A percentile compares a stretch with the other conserved stretches of the same genome.
Conservation (phyloP, 2,113 vertebrate genomes). For the Saguinus midas region DNA sequence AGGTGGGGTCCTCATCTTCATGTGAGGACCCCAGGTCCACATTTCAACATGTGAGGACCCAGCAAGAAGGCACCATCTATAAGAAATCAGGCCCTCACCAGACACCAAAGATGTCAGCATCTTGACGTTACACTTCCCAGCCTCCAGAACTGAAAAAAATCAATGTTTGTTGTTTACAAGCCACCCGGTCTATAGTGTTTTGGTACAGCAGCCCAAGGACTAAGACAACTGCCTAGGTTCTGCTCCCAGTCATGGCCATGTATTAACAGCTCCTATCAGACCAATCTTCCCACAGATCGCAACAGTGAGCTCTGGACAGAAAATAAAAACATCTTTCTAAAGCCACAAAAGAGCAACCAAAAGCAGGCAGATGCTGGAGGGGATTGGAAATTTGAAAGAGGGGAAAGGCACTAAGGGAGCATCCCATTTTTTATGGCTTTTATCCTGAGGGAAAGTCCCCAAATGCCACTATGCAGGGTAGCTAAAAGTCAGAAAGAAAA, state of each 20-base stretch:
- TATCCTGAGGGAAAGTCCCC: neutral
- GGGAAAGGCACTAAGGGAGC: neutral
- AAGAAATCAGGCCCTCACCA: neutral
- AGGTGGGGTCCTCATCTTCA: neutral
- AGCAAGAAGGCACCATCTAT: neutral
- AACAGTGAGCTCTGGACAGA: neutral
- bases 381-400: neutral
- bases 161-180: neutral
- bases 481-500: slow-evolving; percentile 12
- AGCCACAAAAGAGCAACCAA: neutral
- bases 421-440: neutral
- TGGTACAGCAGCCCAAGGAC: neutral
- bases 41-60: neutral
- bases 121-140: neutral
- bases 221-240: neutral
- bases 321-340: neutral
- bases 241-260: neutral
- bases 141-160: neutral
- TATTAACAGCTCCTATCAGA: neutral
- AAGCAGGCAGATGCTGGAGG: neutral
- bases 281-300: neutral
- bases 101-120: neutral
- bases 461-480: neutral
- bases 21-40: neutral
- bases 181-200: too few relatives aligned